Conservation (phyloP, 2,888 invertebrate genomes). For the Masnerella sp. region DNA sequence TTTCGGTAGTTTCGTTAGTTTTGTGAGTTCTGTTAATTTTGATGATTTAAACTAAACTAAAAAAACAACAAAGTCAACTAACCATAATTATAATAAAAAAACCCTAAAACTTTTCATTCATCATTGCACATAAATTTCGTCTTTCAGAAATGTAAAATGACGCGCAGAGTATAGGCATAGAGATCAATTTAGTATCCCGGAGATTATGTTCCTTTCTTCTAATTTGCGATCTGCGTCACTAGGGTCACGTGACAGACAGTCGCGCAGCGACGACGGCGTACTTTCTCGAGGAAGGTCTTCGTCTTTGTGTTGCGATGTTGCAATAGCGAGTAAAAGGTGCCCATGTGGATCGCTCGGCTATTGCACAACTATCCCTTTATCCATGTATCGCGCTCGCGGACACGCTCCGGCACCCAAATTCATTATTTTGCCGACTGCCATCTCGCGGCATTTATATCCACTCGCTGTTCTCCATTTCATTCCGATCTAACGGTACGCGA, state of each 20-base stretch:
- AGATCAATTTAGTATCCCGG: constrained; percentile 9
- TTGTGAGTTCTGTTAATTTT: too few relatives aligned
- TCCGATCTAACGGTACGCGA: too few relatives aligned
- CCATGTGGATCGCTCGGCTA: constrained; percentile 59
- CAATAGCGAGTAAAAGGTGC: constrained; percentile 63
- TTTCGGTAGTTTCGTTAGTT: too few relatives aligned
- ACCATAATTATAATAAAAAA: too few relatives aligned
- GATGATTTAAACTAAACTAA: too few relatives aligned
- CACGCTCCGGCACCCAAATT: constrained; percentile 28
- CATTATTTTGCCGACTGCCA: constrained; percentile 25
- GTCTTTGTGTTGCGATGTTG: constrained; percentile 63
- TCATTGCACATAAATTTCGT: too few relatives aligned
- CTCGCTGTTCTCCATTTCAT: not conserved
- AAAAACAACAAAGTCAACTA: too few relatives aligned
- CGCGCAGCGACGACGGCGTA: constrained; percentile 40
- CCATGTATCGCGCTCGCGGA: constrained; percentile 10
- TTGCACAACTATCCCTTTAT: constrained; percentile 57
- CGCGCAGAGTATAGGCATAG: too few relatives aligned
- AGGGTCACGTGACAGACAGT: constrained; percentile 43
- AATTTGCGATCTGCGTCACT: constrained; percentile 46
- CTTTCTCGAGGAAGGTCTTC: constrained; percentile 53
- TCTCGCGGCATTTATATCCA: constrained; percentile 17
- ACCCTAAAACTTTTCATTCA: too few relatives aligned
- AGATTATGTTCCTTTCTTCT: constrained; percentile 34
- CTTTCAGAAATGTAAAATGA: too few relatives aligned